phyloP scores from a whole-genome alignment of 1,140 invertebrate genomes.

The Drosophila nigrodunni region DNA sequence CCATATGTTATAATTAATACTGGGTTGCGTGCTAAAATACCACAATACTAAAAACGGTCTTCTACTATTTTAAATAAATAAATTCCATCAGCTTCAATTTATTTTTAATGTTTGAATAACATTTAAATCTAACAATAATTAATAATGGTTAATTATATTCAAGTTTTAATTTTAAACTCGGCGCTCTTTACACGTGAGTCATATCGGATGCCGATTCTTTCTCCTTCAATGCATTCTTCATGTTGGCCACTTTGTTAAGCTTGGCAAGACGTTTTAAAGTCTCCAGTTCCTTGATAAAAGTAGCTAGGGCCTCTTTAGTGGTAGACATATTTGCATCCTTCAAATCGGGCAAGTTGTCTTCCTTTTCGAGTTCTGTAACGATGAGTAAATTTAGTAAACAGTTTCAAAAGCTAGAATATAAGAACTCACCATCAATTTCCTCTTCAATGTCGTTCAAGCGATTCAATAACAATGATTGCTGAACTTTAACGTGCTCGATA shows the following conservation, averaged over 20 bases:
- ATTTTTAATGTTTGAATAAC: neutral
- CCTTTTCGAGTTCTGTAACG: slow-evolving; percentile 62
- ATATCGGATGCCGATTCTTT: slow-evolving; percentile 22
- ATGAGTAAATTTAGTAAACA: slow-evolving; percentile 15
- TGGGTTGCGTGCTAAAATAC: too few relatives aligned
- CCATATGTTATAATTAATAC: too few relatives aligned
- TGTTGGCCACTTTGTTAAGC: slow-evolving; percentile 70
- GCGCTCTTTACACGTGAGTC: slow-evolving; percentile 1
- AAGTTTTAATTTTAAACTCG: neutral
- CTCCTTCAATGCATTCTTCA: slow-evolving; percentile 54
- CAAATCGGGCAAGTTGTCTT: slow-evolving; percentile 67
- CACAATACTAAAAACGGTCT: too few relatives aligned
- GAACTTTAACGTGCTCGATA: slow-evolving; percentile 91
- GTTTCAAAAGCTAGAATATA: neutral
- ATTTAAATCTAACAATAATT: neutral
- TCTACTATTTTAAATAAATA: too few relatives aligned
- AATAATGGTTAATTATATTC: neutral
- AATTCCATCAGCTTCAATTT: neutral
- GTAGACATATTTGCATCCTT: slow-evolving; percentile 57
- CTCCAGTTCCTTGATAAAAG: slow-evolving; percentile 76
- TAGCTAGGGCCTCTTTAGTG: slow-evolving; percentile 73
- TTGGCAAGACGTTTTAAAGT: slow-evolving; percentile 71
- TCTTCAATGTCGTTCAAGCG: slow-evolving; percentile 91
- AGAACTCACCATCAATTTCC: slow-evolving; percentile 88
- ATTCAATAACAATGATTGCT: slow-evolving; percentile 89